Evolutionary conservation across 2,888 invertebrate species (phyloP), one percentile per base, ranked within the genome.

Genomic region (Entomobrya proxima): DNA sequence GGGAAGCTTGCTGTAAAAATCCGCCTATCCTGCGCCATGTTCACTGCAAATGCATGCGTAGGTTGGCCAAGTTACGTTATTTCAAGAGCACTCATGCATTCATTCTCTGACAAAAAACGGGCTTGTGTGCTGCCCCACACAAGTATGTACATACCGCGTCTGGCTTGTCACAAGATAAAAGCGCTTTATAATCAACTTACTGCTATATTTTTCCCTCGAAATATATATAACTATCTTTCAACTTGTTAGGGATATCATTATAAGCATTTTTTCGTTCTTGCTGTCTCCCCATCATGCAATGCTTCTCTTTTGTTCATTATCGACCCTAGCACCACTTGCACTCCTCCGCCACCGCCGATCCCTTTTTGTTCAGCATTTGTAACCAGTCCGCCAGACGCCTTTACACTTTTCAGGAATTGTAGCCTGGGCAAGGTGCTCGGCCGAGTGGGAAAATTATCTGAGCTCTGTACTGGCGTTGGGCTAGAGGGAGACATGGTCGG

Each of bases 341-440:
- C 67, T 50, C 47, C 78, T 64, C 78, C 78, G 78, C 78, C 50
- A 30, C 50, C 67, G 78, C 78, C 78, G 67, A 79, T 79, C 78
- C 78, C 78, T 67, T 61, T 74, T 52, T 77, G 35, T 61, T 40
- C 47, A n/a, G 18, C 24, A n/a, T 6, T 55, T 35, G 15, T 27
- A 77, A 24, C 50, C 47, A 78, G 64, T 44, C 50, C 47, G 32
- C 21, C 21, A 37, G n/a, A n/a, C 11, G 44, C 77, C 50, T 37
- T 40, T 50, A 67, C 37, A 47, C 78, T 52, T 79, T 35, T 67
- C 78, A 79, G 30, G 30, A 61, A 61, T 21, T 21, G 18, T 27
- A 15, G 1, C 3, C 35, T 35, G 35, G n/a, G 6, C 2, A n/a
- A 3, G 55, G 13, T 24, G 9, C 27, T 7, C 24, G 4, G 5